These are phyloP conservation scores for Odontophorus gujanensis DNA, from an alignment of 2,113 vertebrate species.

Conservation along the genomic window DNA sequence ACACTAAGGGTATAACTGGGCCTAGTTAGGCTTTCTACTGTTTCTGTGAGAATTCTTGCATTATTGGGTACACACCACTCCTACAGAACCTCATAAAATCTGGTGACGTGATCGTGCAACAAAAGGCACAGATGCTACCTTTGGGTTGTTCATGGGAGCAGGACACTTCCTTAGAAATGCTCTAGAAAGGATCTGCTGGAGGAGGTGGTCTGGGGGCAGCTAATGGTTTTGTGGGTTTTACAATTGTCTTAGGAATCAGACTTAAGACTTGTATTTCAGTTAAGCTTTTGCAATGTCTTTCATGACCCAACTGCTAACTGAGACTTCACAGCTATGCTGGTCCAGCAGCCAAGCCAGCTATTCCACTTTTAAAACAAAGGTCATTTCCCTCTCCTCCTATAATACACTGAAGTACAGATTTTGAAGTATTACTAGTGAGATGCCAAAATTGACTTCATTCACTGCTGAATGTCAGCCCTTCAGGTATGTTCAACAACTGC, in stretches of 20 bases:
- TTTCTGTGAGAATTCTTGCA: neutral
- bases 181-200: neutral
- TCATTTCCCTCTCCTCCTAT: neutral
- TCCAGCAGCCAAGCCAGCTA: neutral
- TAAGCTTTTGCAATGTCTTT: constrained; percentile 1
- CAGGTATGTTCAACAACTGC: constrained; percentile 48
- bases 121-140: neutral
- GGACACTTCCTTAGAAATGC: neutral
- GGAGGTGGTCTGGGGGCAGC: neutral
- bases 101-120: neutral
- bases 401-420: neutral
- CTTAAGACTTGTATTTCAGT: neutral
- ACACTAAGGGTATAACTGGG: neutral
- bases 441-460: constrained; percentile 44
- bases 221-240: neutral
- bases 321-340: neutral
- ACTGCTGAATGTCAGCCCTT: neutral
- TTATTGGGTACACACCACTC: neutral
- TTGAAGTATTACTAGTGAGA: constrained; percentile 10
- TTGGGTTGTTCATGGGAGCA: neutral
- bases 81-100: neutral
- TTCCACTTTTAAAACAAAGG: neutral
- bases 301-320: neutral
- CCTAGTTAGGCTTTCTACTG: neutral
- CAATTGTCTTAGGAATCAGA: neutral